Conservation (phyloP, 2,888 invertebrate genomes). For the Bellardia pandia region DNA sequence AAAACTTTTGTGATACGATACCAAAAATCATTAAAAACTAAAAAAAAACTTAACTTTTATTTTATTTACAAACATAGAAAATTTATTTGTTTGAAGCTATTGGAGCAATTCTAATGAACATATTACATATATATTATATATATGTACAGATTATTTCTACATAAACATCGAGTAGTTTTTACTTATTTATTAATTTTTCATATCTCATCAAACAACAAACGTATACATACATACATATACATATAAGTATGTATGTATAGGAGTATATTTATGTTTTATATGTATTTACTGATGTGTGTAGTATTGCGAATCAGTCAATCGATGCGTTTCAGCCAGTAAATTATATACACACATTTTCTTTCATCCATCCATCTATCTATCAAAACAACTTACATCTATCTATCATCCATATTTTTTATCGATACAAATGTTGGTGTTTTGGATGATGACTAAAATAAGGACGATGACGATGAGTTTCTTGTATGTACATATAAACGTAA, state of each 20-base stretch:
- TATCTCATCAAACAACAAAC: too few relatives aligned
- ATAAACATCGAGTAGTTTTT: too few relatives aligned
- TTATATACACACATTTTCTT: constrained; percentile 30
- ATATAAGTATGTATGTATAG: constrained; percentile 40
- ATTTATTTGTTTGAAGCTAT: too few relatives aligned
- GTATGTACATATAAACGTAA: neutral
- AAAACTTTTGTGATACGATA: too few relatives aligned
- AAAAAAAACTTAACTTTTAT: too few relatives aligned
- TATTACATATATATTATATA: too few relatives aligned
- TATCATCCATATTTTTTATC: constrained; percentile 22
- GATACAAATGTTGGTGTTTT: constrained; percentile 33
- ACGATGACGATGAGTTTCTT: constrained; percentile 45
- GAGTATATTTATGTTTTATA: neutral
- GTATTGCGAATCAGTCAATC: constrained; percentile 56
- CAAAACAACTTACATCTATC: constrained; percentile 33
- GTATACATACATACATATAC: constrained; percentile 38
- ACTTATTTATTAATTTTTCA: too few relatives aligned
- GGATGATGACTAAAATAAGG: constrained; percentile 37
- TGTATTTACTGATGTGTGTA: constrained; percentile 13
- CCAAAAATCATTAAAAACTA: too few relatives aligned
- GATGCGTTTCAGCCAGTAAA: constrained; percentile 8
- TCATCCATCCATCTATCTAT: constrained; percentile 5
- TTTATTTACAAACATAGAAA: too few relatives aligned
- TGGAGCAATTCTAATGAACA: too few relatives aligned
- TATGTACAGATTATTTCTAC: too few relatives aligned